Evolutionary conservation across 2,113 vertebrate species (phyloP).

Genomic region (Limnothrissa miodon): DNA sequence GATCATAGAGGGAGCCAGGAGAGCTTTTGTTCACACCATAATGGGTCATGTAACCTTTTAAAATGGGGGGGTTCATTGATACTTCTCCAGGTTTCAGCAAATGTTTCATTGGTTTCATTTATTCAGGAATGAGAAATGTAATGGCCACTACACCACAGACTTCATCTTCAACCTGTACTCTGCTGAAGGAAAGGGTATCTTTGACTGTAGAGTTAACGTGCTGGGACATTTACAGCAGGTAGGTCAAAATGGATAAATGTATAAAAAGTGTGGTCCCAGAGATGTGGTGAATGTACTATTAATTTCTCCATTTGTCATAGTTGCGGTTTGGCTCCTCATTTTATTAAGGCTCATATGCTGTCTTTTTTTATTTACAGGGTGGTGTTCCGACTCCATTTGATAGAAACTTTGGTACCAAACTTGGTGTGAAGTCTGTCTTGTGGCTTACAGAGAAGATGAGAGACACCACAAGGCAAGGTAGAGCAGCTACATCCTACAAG

Average conservation of each 20-base stretch:
- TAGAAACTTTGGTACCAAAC: constrained; percentile 90
- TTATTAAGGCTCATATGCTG: background rate
- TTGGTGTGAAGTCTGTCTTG: constrained; percentile 86
- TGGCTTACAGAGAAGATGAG: constrained; percentile 85
- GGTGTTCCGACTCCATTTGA: constrained; percentile 93
- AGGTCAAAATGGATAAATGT: constrained; percentile 17
- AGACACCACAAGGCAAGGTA: constrained; percentile 81
- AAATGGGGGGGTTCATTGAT: background rate
- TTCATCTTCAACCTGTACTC: constrained; percentile 90
- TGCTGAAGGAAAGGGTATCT: constrained; percentile 82
- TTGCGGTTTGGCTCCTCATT: background rate
- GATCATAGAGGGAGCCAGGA: too few relatives aligned
- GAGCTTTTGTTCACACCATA: too few relatives aligned
- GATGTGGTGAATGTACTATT: background rate
- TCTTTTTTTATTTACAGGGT: constrained; percentile 70
- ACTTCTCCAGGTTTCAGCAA: background rate
- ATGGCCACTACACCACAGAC: constrained; percentile 86
- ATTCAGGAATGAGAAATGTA: constrained; percentile 85
- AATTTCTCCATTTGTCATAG: background rate
- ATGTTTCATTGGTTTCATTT: background rate
- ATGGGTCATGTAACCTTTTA: too few relatives aligned
- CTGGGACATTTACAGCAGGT: constrained; percentile 93
- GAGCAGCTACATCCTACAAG: background rate
- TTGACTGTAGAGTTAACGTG: constrained; percentile 89
- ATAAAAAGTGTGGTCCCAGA: background rate